phyloP scores from a whole-genome alignment of 2,797 vertebrate species.

The Crocidura indochinensis region DNA sequence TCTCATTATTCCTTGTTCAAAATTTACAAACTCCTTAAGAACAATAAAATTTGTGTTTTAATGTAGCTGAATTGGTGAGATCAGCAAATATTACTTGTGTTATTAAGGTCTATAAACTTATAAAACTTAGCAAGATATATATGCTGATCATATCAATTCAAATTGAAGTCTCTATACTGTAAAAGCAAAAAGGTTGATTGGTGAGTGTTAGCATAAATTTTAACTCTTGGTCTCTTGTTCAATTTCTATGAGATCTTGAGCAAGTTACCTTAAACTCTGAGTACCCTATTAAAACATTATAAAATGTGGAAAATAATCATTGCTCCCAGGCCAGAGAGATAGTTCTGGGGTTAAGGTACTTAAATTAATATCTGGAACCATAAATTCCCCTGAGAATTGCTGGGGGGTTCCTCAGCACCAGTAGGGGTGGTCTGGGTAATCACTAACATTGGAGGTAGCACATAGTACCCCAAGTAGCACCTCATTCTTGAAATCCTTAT shows the following conservation, averaged over 20 bases:
- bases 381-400: too few relatives aligned
- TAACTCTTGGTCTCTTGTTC: slow-evolving; percentile 5
- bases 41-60: slow-evolving; percentile 60
- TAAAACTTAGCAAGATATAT: slow-evolving; percentile 32
- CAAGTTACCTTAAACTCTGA: slow-evolving; percentile 17
- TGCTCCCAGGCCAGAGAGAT: too few relatives aligned
- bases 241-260: not conserved
- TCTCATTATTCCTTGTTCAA: not conserved
- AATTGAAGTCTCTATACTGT: not conserved
- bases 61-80: not conserved
- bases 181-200: not conserved
- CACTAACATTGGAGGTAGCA: too few relatives aligned
- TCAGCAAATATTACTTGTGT: slow-evolving; percentile 56
- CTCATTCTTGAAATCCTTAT: too few relatives aligned
- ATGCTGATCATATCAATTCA: slow-evolving; percentile 23
- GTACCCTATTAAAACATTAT: slow-evolving; percentile 25
- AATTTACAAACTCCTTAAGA: slow-evolving; percentile 10
- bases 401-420: too few relatives aligned
- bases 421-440: too few relatives aligned
- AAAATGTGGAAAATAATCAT: slow-evolving; percentile 23
- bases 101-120: slow-evolving; percentile 1
- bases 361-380: too few relatives aligned
- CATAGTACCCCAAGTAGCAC: too few relatives aligned
- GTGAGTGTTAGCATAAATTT: not conserved
- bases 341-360: too few relatives aligned